Conservation (phyloP, 1,140 invertebrate genomes). For the Centruroides vittatus region DNA sequence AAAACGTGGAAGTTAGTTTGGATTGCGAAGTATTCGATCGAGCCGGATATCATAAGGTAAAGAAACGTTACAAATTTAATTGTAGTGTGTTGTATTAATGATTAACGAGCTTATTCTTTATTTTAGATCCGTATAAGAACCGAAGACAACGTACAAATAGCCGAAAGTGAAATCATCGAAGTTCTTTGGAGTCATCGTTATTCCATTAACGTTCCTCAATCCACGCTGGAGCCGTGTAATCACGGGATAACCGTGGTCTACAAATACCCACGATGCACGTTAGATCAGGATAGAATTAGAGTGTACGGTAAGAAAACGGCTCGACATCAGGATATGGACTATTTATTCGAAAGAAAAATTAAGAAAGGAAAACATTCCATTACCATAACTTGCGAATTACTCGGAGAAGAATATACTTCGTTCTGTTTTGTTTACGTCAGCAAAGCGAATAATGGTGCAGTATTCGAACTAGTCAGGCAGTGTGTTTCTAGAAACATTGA, state of each 20-base stretch:
- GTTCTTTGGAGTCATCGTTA: constrained; percentile 18
- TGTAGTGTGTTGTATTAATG: too few species aligned
- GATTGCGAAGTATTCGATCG: constrained; percentile 14
- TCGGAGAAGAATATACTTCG: constrained; percentile 13
- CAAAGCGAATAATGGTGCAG: constrained; percentile 15
- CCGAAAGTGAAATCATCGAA: constrained; percentile 14
- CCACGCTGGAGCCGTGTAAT: constrained; percentile 9
- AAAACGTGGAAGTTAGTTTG: constrained; percentile 11
- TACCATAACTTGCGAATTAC: constrained; percentile 16
- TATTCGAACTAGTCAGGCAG: constrained; percentile 15
- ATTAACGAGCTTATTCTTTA: not conserved
- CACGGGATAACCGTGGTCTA: constrained; percentile 17
- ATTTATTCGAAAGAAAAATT: constrained; percentile 17
- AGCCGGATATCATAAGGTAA: constrained; percentile 17
- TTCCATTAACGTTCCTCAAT: constrained; percentile 13
- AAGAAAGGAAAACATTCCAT: constrained; percentile 13
- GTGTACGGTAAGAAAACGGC: constrained; percentile 17
- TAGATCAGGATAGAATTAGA: constrained; percentile 16
- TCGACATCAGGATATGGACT: constrained; percentile 4
- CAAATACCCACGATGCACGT: constrained; percentile 16
- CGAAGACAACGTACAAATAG: constrained; percentile 4
- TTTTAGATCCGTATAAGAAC: constrained; percentile 1
- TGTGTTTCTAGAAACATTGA: constrained; percentile 11
- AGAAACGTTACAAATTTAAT: not conserved
- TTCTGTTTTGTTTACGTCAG: constrained; percentile 21